A percentile compares a stretch with the other conserved stretches of the same genome.
These are phyloP conservation scores for Agriopis aurantiaria DNA, from an alignment of 2,888 invertebrate species.

Conservation along the genomic window DNA sequence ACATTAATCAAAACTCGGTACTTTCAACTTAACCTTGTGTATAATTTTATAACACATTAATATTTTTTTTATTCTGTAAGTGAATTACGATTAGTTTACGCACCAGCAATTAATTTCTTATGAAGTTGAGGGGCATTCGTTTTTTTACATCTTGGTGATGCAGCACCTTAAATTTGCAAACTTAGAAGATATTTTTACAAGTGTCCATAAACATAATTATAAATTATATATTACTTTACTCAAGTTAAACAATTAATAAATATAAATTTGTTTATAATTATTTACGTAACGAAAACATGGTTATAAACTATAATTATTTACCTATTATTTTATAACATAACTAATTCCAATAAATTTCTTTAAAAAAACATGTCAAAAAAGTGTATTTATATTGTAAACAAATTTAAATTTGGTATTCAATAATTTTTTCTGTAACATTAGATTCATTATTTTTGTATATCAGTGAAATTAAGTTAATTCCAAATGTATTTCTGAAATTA, in stretches of 20 bases:
- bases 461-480: no score
- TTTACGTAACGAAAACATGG: neutral
- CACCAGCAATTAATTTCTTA: constrained; percentile 57
- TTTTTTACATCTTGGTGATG: neutral
- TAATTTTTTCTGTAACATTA: no score
- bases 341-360: no score
- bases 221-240: neutral
- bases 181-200: constrained; percentile 6
- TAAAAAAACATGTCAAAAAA: no score
- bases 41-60: constrained; percentile 44
- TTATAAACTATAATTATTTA: neutral
- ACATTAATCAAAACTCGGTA: neutral
- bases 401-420: no score
- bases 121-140: neutral
- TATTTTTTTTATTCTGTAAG: constrained; percentile 40
- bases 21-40: constrained; percentile 6
- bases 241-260: neutral
- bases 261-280: neutral
- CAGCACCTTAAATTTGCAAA: neutral
- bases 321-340: no score
- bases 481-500: no score
- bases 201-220: neutral
- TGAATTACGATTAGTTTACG: constrained; percentile 52
- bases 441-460: no score
- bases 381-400: no score